These are phyloP conservation scores for Bugula neritina DNA, from an alignment of 2,888 invertebrate genomes.

Conservation along the genomic window DNA sequence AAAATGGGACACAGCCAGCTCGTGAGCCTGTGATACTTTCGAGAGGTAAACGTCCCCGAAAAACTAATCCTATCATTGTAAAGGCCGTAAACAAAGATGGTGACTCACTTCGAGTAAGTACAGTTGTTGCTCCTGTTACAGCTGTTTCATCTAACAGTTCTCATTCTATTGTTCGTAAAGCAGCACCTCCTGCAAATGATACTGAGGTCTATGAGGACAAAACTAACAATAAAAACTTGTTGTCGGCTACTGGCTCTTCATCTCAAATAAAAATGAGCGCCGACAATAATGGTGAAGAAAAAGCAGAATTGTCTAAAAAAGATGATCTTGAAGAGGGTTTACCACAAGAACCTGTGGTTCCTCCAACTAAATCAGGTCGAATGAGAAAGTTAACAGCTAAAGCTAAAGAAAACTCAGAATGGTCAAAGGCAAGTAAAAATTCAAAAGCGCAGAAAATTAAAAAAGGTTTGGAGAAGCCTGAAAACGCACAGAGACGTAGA, in stretches of 20 bases:
- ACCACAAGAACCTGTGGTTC: background rate
- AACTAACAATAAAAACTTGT: background rate
- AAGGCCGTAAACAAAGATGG: background rate
- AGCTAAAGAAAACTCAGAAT: slow-evolving; percentile 5
- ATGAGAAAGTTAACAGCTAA: slow-evolving; percentile 10
- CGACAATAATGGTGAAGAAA: background rate
- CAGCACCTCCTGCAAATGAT: background rate
- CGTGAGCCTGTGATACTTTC: slow-evolving; percentile 11
- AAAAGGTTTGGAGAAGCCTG: background rate
- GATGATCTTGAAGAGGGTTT: background rate
- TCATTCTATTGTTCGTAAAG: slow-evolving; percentile 10
- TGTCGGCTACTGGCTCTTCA: background rate
- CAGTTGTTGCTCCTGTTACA: background rate
- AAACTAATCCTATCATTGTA: slow-evolving; percentile 17
- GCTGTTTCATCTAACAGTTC: background rate
- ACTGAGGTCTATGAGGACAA: background rate
- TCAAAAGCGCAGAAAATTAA: background rate
- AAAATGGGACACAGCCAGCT: background rate
- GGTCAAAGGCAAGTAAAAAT: background rate
- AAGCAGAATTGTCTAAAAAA: background rate
- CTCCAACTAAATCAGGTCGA: slow-evolving; percentile 1
- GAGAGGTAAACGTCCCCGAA: background rate
- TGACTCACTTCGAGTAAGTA: background rate
- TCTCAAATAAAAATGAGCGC: background rate
- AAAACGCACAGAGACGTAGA: background rate